Evolutionary conservation across 2,113 vertebrate genomes (phyloP), one percentile per base, ranked within the genome.

Genomic region (Emydocephalus ijimae): DNA sequence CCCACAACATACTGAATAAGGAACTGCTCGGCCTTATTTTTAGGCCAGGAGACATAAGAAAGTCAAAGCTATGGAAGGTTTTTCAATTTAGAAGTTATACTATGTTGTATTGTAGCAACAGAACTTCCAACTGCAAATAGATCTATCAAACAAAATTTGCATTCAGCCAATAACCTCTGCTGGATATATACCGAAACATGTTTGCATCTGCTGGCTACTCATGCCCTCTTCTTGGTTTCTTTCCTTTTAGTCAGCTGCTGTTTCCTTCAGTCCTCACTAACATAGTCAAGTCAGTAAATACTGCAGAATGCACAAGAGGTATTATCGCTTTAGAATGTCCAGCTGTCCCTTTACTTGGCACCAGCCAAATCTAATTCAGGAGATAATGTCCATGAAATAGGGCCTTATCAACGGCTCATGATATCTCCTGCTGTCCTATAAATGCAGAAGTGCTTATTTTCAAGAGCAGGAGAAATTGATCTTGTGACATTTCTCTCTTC

Each of bases 321-420:
- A 50, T 54, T 86, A 56, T 90, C 50, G 21, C 45, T 88, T 45
- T 45, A 4, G 20, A 89, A 52, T n/a, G 87, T 86, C 52, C 6
- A 93, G 81, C 88, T 48, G 24, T 56, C n/a, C 56, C 95, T 85
- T 90, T 43, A 89, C 12, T 50, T 39, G 52, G 39, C 89, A 69
- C 74, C 74, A 93, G 52, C 34, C 12, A 52, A 59, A 93, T 43
- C 39, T 89, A 24, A 91, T 88, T 64, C 89, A 90, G 61, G 54
- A 61, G 45, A 56, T 54, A 89, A 90, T 5, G 48, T 18, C 93
- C 91, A 87, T 90, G 91, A 92, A 93, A 93, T 87, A 87, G 81
- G 48, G 81, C 24, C 0, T 85, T 91, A 50, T 81, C 0, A 0
- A 23, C 90, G 48, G 74, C 26, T 91, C 48, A 0, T 7, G 4